phyloP scores from a whole-genome alignment of 2,113 vertebrate genomes.

The Tyto alba region DNA sequence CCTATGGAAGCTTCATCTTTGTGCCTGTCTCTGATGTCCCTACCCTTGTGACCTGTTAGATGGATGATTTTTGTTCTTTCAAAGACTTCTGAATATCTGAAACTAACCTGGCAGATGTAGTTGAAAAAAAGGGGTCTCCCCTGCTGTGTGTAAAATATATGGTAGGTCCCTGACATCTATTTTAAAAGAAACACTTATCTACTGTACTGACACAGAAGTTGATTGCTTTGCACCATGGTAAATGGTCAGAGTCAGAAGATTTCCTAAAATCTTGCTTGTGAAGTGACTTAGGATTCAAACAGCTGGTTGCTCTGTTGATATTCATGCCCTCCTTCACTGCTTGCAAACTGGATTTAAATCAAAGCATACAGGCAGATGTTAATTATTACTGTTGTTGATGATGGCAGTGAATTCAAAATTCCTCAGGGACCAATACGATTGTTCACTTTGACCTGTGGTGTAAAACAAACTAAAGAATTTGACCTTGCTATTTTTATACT shows the following conservation, averaged over 20 bases:
- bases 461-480: constrained; percentile 6
- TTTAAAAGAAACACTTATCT: neutral
- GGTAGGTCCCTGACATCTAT: neutral
- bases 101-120: neutral
- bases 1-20: neutral
- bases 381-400: neutral
- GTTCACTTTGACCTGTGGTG: neutral
- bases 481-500: constrained; percentile 4
- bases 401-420: neutral
- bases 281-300: neutral
- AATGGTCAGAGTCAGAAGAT: neutral
- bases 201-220: rapidly evolving
- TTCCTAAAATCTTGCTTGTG: neutral
- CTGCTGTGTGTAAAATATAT: neutral
- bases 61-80: neutral
- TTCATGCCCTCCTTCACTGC: neutral
- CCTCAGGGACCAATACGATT: neutral
- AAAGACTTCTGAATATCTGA: neutral
- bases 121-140: neutral
- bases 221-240: neutral
- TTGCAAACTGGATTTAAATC: neutral
- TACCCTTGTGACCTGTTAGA: neutral
- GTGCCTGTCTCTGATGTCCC: neutral
- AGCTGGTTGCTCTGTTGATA: neutral
- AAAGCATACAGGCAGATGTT: neutral